phyloP scores from a whole-genome alignment of 2,797 vertebrate species.

The Tenualosa ilisha region DNA sequence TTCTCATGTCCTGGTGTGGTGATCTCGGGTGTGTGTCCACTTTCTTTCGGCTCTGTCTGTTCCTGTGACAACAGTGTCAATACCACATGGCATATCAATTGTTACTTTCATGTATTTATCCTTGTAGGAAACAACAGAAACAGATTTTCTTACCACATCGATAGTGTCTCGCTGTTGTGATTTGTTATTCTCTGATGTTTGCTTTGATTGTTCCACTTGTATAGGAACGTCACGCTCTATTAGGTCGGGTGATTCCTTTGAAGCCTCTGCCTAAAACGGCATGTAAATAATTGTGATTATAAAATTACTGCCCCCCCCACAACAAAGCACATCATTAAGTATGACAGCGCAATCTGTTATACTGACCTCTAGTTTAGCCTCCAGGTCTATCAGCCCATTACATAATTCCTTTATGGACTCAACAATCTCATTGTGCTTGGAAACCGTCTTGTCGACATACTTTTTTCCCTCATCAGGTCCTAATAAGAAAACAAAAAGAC shows the following conservation, averaged over 20 bases:
- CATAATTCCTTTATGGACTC: conserved; percentile 83
- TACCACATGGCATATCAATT: background rate
- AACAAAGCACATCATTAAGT: background rate
- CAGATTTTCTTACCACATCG: conserved; percentile 59
- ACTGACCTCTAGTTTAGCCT: conserved; percentile 80
- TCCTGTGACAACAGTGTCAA: background rate
- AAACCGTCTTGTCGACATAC: conserved; percentile 79
- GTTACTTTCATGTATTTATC: background rate
- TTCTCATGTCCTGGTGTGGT: conserved; percentile 53
- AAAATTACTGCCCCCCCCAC: background rate
- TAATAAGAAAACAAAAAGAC: conserved; percentile 52
- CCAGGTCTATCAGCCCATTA: conserved; percentile 78
- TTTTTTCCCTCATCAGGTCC: conserved; percentile 86
- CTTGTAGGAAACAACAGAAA: background rate
- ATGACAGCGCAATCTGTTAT: background rate
- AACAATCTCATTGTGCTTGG: conserved; percentile 83
- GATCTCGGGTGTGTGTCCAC: conserved; percentile 72
- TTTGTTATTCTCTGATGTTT: conserved; percentile 53
- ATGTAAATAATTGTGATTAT: background rate
- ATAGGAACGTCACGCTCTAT: conserved; percentile 6
- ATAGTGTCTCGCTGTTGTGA: conserved; percentile 49
- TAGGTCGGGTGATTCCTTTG: conserved; percentile 39
- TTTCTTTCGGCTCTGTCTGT: conserved; percentile 71
- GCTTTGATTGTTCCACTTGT: background rate
- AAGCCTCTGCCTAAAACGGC: conserved; percentile 42